Base-by-base conservation (phyloP, 2,888 invertebrate species). In the Slavum lentiscoides region DNA sequence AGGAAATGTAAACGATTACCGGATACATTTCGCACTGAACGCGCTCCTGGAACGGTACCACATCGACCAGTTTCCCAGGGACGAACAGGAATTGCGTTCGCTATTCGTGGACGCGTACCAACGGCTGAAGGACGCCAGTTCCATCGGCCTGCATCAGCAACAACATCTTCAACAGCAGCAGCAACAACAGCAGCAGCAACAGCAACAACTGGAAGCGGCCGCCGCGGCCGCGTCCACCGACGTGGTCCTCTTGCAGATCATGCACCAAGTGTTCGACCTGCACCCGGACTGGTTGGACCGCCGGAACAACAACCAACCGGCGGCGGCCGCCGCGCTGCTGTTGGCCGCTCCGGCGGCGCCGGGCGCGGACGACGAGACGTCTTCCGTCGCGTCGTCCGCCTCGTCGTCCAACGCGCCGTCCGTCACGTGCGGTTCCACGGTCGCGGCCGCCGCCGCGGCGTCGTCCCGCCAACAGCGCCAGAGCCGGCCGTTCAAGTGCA, bases 401-500 rank as follows among this genome's bases (percentile, higher is more conserved):
- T 80, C 77, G 19, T 80, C 77, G 62, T 80, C 77, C 62, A 80
- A 80, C 62, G 74, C 61, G 62, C 68, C 69, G 69, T 75, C 82
- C 19, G n/a, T 30, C 70, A 55, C 43, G 43, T 43, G 43, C 43
- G 43, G 43, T 9, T 30, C 30, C 30, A 30, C n/a, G 5, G 23
- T 55, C 39, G 30, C 74, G 21, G 53, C 73, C 49, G 9, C 64
- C 59, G 53, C 67, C 62, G 55, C 68, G 74, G 5, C 59, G 49
- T 39, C 66, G 17, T 43, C 70, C 19, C 21, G 21, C 19, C 68
- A 30, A 13, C 70, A 66, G 53, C 69, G 61, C 13, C 82, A 75
- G 17, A 95, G 95, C 85, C 94, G 95, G 86, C 92, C 93, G 82
- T 96, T 96, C 88, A 94, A 93, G 39, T 97, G 96, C 87, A 92